Conservation (phyloP, 1,140 invertebrate species). For the Hestina assimilis region DNA sequence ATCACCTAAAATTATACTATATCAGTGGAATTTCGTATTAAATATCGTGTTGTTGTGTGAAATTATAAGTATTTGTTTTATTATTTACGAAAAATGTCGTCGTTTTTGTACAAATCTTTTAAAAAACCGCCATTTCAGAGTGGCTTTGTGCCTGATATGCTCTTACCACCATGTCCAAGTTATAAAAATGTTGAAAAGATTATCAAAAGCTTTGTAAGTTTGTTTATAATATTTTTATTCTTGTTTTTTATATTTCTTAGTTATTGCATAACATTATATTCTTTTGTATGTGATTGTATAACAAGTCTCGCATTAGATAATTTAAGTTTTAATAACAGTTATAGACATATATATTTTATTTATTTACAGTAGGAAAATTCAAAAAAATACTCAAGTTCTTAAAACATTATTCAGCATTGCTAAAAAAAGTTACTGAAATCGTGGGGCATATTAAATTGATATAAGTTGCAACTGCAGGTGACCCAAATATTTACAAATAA, state of each 20-base stretch:
- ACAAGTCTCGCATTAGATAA: too few relatives aligned
- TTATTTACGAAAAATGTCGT: constrained; percentile 38
- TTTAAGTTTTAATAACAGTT: too few relatives aligned
- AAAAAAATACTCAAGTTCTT: too few relatives aligned
- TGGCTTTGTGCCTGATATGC: constrained; percentile 52
- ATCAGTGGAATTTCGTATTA: background rate
- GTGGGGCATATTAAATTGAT: too few relatives aligned
- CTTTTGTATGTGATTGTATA: too few relatives aligned
- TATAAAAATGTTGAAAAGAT: constrained; percentile 43
- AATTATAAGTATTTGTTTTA: too few relatives aligned
- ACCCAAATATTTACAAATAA: too few relatives aligned
- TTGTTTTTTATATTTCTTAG: background rate
- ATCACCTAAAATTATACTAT: background rate
- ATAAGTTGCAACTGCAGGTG: too few relatives aligned
- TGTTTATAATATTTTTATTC: background rate
- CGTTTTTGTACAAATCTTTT: constrained; percentile 64
- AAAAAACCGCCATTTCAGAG: constrained; percentile 55
- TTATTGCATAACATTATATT: constrained; percentile 3
- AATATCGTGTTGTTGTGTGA: background rate
- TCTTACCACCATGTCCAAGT: constrained; percentile 30
- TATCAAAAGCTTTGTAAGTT: constrained; percentile 36
- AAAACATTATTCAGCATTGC: too few relatives aligned
- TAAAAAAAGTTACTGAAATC: too few relatives aligned
- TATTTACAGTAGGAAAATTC: too few relatives aligned
- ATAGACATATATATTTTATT: too few relatives aligned